Evolutionary conservation across 2,797 vertebrate species (phyloP).

Genomic region (Catostomus latipinnis): DNA sequence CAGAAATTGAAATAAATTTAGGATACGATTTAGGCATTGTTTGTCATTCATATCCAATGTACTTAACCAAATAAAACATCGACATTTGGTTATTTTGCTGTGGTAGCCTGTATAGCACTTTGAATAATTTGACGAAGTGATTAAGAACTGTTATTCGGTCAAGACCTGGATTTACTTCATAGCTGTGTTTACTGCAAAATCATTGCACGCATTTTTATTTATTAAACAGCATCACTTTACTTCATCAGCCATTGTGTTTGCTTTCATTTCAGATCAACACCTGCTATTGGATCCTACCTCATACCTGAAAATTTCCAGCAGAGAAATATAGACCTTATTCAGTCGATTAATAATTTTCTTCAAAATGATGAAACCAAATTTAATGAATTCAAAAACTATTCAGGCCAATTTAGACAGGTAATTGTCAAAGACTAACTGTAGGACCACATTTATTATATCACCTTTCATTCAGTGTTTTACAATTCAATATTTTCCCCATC

Average conservation of each 20-base stretch:
- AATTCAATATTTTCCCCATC: neutral
- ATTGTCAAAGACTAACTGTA: constrained; percentile 24
- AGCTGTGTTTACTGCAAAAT: neutral
- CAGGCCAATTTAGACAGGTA: constrained; percentile 97
- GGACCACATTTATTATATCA: neutral
- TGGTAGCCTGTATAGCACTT: too few relatives aligned
- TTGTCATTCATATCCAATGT: too few relatives aligned
- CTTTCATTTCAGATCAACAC: constrained; percentile 69
- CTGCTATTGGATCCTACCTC: constrained; percentile 78
- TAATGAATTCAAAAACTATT: constrained; percentile 93
- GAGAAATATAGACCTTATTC: constrained; percentile 93
- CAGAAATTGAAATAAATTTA: too few relatives aligned
- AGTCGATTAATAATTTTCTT: constrained; percentile 91
- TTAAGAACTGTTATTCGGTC: too few relatives aligned
- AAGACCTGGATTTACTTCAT: too few relatives aligned
- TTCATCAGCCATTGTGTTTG: neutral
- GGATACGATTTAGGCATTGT: too few relatives aligned
- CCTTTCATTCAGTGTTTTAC: neutral
- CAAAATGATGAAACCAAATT: constrained; percentile 91
- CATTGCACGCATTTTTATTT: neutral
- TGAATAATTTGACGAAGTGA: too few relatives aligned
- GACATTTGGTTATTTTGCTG: too few relatives aligned
- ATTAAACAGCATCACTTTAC: neutral
- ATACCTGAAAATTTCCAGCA: constrained; percentile 92
- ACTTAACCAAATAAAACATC: too few relatives aligned